Evolutionary conservation across 1,140 invertebrate species (phyloP).

Genomic region (Apocrypta bakeri): DNA sequence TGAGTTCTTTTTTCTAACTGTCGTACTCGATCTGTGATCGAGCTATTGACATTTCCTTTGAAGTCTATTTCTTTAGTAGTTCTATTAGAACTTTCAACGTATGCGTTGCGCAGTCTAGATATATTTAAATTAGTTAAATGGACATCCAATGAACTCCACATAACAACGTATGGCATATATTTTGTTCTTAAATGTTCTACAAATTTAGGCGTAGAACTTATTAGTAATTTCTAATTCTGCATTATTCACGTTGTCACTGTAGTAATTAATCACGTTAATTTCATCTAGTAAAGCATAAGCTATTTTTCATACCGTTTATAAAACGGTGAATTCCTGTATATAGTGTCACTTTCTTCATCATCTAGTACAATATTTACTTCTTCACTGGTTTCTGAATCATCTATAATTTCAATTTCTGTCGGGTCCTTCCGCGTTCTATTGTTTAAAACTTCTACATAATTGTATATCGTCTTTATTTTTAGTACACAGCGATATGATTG

Average conservation of each 20-base stretch:
- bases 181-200: background rate
- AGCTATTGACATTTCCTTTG: background rate
- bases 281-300: background rate
- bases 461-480: background rate
- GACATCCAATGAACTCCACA: constrained; percentile 10
- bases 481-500: background rate
- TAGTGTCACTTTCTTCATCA: background rate
- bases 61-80: background rate
- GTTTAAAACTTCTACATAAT: background rate
- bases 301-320: background rate
- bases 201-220: background rate
- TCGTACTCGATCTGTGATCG: background rate
- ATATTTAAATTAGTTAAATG: background rate
- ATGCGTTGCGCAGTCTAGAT: background rate
- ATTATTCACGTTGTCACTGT: background rate
- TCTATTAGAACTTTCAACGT: background rate
- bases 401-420: background rate
- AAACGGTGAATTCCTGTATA: constrained; percentile 3
- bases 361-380: background rate
- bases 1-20: background rate
- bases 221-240: background rate
- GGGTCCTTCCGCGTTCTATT: background rate
- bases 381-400: too few species aligned
- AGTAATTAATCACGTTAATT: too few species aligned
- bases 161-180: constrained; percentile 12